phyloP scores from a whole-genome alignment of 2,797 vertebrate genomes.

The Hemitrygon akajei region DNA sequence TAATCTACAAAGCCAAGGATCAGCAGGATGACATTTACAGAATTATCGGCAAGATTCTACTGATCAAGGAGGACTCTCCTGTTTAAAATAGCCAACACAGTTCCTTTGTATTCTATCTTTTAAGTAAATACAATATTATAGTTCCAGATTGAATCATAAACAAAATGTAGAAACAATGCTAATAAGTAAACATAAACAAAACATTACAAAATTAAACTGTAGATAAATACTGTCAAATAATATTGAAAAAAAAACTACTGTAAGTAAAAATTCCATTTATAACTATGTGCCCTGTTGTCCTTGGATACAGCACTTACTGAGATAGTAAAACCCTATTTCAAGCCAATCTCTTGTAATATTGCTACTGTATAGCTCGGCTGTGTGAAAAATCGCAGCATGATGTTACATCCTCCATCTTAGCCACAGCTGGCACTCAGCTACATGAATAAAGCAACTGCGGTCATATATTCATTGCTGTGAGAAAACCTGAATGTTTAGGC shows the following conservation, averaged over 20 bases:
- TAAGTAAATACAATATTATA: neutral
- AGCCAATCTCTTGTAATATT: slow-evolving; percentile 19
- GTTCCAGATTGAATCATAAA: neutral
- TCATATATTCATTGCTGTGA: slow-evolving; percentile 60
- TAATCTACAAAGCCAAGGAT: neutral
- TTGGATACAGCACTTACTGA: slow-evolving; percentile 28
- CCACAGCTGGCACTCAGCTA: slow-evolving; percentile 62
- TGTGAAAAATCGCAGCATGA: slow-evolving; percentile 52
- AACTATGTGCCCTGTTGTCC: slow-evolving; percentile 23
- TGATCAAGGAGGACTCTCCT: neutral
- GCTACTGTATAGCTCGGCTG: slow-evolving; percentile 20
- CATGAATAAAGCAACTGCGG: slow-evolving; percentile 58
- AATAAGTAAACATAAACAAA: neutral
- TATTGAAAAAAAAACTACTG: neutral
- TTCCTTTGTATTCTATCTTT: slow-evolving; percentile 4
- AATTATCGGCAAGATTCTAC: neutral
- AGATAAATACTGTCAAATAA: neutral
- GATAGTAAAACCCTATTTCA: slow-evolving; percentile 31
- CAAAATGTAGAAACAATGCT: neutral
- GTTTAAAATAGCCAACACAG: neutral
- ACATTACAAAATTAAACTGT: slow-evolving; percentile 20
- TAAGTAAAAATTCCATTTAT: slow-evolving; percentile 20
- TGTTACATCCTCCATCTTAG: slow-evolving; percentile 64
- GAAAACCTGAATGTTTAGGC: slow-evolving; percentile 57
- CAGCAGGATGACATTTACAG: neutral